Conservation (phyloP, 2,113 vertebrate species). For the Rousettus leschenaultii region DNA sequence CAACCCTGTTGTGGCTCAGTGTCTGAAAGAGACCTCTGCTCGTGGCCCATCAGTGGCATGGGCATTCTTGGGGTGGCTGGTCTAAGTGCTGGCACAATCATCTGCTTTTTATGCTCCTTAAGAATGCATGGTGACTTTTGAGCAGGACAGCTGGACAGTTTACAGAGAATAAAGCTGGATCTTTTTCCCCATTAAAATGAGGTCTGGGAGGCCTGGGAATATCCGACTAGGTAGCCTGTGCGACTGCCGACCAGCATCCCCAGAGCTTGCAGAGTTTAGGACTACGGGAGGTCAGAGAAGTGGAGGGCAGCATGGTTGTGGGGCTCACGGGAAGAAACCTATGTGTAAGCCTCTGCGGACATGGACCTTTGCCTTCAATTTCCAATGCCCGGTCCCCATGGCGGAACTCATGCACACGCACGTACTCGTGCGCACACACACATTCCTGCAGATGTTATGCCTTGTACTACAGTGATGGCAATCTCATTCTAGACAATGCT, state of each 20-base stretch:
- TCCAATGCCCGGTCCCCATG: not conserved
- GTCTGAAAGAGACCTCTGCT: not conserved
- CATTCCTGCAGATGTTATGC: not conserved
- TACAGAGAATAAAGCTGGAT: not conserved
- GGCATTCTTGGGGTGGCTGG: not conserved
- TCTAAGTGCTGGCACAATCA: not conserved
- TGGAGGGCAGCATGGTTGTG: not conserved
- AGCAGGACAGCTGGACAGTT: not conserved
- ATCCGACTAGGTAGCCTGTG: not conserved
- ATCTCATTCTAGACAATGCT: not conserved
- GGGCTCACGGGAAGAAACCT: rapidly evolving
- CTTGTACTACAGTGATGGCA: not conserved
- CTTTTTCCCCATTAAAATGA: not conserved
- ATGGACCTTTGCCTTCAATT: not conserved
- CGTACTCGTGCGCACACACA: too few species aligned
- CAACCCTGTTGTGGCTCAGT: not conserved
- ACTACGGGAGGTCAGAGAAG: not conserved
- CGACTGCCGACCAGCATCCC: not conserved
- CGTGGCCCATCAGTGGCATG: not conserved
- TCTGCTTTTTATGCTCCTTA: not conserved
- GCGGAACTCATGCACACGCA: rapidly evolving
- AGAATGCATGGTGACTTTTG: not conserved
- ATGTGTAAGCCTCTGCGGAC: not conserved
- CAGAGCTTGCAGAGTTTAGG: not conserved
- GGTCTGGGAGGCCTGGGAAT: not conserved